Base-by-base conservation (phyloP, 2,797 vertebrate genomes). In the Aldrovandia affinis region DNA sequence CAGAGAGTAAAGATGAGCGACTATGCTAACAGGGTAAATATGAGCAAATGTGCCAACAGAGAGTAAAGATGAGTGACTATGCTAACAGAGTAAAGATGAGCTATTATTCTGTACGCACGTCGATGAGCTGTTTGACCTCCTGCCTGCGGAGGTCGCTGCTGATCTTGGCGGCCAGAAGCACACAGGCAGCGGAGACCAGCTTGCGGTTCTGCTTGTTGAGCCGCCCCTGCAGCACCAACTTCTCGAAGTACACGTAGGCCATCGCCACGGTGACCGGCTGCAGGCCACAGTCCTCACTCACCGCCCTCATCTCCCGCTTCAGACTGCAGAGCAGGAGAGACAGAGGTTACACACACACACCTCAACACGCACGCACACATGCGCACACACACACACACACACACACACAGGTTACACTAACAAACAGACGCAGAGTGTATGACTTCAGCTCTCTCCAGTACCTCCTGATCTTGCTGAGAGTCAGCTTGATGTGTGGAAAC, bases 191-290 rank as follows among this genome's bases (percentile, higher is more conserved):
- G 0, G 97, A 96, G 6, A 98, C 98, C 90, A 99, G 95, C 93
- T 99, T 99, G 92, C 98, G 96, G 97, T 99, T 99, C 93, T 98
- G 97, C 92, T 99, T 99, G 95, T 98, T 98, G 89, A 99, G 96
- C 47, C 96, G 97, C 1, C 97, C 98, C 94, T 98, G 97, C 80
- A 99, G 96, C 88, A 98, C 97, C 25, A 99, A 96, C 95, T 99
- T 99, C 95, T 99, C 98, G 55, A 99, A 99, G 96, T 99, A 99
- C 87, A 99, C 98, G 22, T 97, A 99, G 47, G 97, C 96, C 98
- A 99, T 98, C 0, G 95, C 97, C 87, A 97, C 96, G 15, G 98
- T 98, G 83, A 97, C 97, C 0, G 98, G 98, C 95, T 99, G 98
- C 70, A 99, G 93, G 22, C 86, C 92, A 84, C 96, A 98, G 90